Percentiles rank a stretch among this genome's conserved stretches.
Conservation (phyloP, 2,888 invertebrate species). For the Netelia inedita region DNA sequence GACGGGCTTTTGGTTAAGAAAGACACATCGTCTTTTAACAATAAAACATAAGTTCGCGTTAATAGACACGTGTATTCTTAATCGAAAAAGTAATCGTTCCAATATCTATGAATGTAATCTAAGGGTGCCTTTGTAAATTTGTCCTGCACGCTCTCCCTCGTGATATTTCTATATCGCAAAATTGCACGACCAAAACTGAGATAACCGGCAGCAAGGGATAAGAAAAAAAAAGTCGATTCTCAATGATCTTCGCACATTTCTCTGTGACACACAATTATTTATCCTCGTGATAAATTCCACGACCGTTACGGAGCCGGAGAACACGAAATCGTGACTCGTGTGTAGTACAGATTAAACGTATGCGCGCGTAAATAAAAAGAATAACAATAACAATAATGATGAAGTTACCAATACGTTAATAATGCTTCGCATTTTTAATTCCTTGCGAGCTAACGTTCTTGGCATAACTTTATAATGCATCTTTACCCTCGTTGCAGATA, state of each 20-base stretch:
- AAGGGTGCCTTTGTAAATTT: conserved; percentile 38
- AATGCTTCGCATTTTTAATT: conserved; percentile 61
- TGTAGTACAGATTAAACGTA: conserved; percentile 76
- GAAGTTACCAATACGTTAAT: conserved; percentile 64
- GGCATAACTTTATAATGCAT: conserved; percentile 35
- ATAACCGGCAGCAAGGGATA: conserved; percentile 31
- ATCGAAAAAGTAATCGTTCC: conserved; percentile 28
- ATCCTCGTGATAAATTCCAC: conserved; percentile 40
- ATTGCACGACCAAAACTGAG: conserved; percentile 76
- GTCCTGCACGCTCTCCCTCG: conserved; percentile 70
- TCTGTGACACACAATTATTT: conserved; percentile 15
- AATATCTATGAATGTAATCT: conserved; percentile 22
- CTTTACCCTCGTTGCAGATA: conserved; percentile 21
- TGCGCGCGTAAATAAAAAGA: conserved; percentile 81
- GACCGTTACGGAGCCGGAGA: conserved; percentile 79
- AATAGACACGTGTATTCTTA: conserved; percentile 38
- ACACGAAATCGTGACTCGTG: conserved; percentile 78
- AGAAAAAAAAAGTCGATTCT: conserved; percentile 36
- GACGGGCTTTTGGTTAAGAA: conserved; percentile 74
- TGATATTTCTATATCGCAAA: conserved; percentile 73
- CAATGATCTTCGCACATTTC: background rate
- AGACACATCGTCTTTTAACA: conserved; percentile 60
- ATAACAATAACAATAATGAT: conserved; percentile 80
- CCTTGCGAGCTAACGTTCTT: conserved; percentile 40
- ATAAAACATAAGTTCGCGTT: conserved; percentile 36